phyloP scores from a whole-genome alignment of 2,797 vertebrate species.

The Perodicticus potto region DNA sequence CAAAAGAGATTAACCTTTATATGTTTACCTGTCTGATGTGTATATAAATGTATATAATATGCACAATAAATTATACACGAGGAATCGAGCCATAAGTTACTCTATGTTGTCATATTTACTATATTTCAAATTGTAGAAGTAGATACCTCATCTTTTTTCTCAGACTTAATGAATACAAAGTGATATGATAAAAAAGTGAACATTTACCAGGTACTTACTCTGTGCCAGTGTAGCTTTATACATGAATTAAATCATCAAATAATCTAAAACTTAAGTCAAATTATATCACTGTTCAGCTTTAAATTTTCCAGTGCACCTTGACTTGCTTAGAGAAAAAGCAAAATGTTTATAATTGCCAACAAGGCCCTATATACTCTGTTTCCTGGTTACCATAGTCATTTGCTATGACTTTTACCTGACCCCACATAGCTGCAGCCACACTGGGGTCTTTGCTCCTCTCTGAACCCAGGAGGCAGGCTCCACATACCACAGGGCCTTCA shows the following conservation, averaged over 20 bases:
- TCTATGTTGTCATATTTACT: slow-evolving; percentile 16
- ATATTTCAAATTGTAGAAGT: slow-evolving; percentile 2
- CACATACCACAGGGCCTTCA: neutral
- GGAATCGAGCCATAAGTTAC: neutral
- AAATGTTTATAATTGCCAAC: neutral
- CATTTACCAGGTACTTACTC: neutral
- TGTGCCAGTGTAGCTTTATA: neutral
- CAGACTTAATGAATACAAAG: neutral
- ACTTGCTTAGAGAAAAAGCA: neutral
- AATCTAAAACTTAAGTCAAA: slow-evolving; percentile 43
- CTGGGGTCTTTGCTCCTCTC: neutral
- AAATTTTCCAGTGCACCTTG: neutral
- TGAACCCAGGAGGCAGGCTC: neutral
- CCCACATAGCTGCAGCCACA: neutral
- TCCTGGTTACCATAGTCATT: neutral
- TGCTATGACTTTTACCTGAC: neutral
- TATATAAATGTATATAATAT: neutral
- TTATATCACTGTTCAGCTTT: neutral
- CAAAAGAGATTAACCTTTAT: neutral
- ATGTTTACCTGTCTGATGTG: neutral
- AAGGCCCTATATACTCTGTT: neutral
- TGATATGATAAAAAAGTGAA: slow-evolving; percentile 2
- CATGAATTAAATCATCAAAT: neutral
- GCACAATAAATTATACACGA: neutral
- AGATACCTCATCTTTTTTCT: neutral